A percentile compares a stretch with the other conserved stretches of the same genome.
phyloP scores from a whole-genome alignment of 2,113 vertebrate genomes.

The Amblyornis subalaris region DNA sequence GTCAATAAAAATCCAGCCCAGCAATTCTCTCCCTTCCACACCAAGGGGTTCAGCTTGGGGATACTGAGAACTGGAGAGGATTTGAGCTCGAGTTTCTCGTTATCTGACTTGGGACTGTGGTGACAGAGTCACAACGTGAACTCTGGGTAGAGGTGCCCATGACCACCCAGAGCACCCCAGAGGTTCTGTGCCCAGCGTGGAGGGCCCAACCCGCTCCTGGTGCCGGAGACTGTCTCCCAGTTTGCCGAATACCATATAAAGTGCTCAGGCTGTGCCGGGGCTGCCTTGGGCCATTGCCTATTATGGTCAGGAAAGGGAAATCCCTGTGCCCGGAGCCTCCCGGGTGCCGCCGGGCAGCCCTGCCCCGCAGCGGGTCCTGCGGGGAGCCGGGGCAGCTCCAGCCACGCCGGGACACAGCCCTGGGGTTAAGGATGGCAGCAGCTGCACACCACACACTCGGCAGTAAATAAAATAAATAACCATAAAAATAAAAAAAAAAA shows the following conservation, averaged over 20 bases:
- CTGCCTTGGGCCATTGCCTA: conserved; percentile 56
- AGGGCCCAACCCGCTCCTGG: background rate
- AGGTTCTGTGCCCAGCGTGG: background rate
- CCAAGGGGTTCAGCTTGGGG: background rate
- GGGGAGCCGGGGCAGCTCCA: background rate
- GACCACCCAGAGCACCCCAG: background rate
- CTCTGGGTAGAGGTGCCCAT: rapidly evolving
- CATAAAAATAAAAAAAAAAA: no score
- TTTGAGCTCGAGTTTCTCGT: background rate
- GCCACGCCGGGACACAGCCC: background rate
- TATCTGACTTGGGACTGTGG: background rate
- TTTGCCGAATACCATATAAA: conserved; percentile 62
- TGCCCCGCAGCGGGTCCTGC: background rate
- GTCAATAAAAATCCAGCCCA: background rate
- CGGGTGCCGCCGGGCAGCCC: background rate
- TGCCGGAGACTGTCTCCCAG: background rate
- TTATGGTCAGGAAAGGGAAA: conserved; percentile 74
- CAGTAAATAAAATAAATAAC: background rate
- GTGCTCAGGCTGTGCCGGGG: background rate
- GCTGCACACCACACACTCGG: background rate
- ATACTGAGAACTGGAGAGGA: rapidly evolving
- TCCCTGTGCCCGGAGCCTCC: conserved; percentile 3
- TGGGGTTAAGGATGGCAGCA: background rate
- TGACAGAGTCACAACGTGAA: background rate
- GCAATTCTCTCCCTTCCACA: background rate